These are phyloP conservation scores for Tuberolachnus salignus DNA, from an alignment of 2,888 invertebrate genomes.

Conservation along the genomic window DNA sequence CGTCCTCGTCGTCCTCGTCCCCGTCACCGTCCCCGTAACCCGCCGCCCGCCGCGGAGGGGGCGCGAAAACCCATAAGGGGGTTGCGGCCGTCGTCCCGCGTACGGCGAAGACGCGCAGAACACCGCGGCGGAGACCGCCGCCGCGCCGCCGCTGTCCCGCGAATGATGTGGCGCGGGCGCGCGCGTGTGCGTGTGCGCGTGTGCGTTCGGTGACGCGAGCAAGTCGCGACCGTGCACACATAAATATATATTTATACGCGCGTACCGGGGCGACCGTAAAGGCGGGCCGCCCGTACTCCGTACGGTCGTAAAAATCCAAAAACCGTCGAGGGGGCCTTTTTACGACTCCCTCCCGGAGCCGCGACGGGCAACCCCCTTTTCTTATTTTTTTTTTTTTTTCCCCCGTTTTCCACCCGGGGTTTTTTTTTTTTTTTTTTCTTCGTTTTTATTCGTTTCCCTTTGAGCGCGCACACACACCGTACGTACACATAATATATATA, in stretches of 20 bases:
- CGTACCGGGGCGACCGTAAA: conserved; percentile 1
- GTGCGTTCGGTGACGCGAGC: conserved; percentile 3
- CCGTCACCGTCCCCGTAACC: background rate
- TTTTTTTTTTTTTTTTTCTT: conserved; percentile 24
- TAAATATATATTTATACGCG: background rate
- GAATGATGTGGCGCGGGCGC: too few species aligned
- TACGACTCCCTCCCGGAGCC: conserved; percentile 50
- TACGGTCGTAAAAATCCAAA: conserved; percentile 46
- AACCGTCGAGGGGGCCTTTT: conserved; percentile 56
- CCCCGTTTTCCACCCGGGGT: background rate
- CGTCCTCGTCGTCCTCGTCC: background rate
- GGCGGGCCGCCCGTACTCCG: background rate
- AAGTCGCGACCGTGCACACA: background rate
- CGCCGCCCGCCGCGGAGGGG: background rate
- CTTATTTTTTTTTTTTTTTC: background rate
- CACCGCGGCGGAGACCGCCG: conserved; percentile 19
- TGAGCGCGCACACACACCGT: background rate
- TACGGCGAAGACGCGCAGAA: conserved; percentile 6
- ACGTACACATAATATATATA: too few species aligned
- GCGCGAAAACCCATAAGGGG: conserved; percentile 28
- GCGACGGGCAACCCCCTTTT: conserved; percentile 42
- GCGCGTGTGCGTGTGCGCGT: background rate
- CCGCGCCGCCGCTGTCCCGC: conserved; percentile 1
- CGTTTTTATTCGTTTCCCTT: conserved; percentile 25
- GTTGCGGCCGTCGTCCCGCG: conserved; percentile 12